A percentile compares a stretch with the other conserved stretches of the same genome.
Evolutionary conservation across 2,113 vertebrate genomes (phyloP).

Genomic region (Cacatua alba): DNA sequence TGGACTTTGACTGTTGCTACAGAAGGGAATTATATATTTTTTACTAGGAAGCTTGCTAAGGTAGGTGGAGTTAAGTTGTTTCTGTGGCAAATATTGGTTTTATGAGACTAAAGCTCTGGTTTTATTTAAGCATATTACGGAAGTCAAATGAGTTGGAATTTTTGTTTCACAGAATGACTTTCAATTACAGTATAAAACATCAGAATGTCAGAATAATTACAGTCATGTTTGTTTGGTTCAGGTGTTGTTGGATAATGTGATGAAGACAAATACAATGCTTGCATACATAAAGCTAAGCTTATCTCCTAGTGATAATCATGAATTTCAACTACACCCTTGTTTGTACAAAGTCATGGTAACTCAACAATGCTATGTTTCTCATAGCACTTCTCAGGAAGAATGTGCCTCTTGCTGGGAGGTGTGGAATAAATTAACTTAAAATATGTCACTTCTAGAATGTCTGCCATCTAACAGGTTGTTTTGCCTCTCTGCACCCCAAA

Average conservation of each 20-base stretch:
- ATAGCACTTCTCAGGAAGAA: not conserved
- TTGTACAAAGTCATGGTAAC: not conserved
- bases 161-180: slow-evolving; percentile 5
- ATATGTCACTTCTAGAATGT: not conserved
- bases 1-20: not conserved
- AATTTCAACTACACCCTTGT: slow-evolving; percentile 26
- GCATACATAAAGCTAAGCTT: not conserved
- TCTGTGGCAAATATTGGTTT: slow-evolving; percentile 36
- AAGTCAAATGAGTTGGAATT: not conserved
- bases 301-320: not conserved
- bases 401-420: not conserved
- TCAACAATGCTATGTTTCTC: not conserved
- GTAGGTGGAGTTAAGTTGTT: not conserved
- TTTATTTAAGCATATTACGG: not conserved
- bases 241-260: not conserved
- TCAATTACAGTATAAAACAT: slow-evolving; percentile 10
- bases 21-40: not conserved
- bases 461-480: not conserved
- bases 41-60: not conserved
- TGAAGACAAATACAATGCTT: not conserved
- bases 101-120: slow-evolving; percentile 1
- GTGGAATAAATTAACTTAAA: not conserved
- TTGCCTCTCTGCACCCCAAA: not conserved
- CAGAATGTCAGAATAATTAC: slow-evolving; percentile 23
- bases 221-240: not conserved